Conservation (phyloP, 2,797 vertebrate species). For the Hemibagrus guttatus region DNA sequence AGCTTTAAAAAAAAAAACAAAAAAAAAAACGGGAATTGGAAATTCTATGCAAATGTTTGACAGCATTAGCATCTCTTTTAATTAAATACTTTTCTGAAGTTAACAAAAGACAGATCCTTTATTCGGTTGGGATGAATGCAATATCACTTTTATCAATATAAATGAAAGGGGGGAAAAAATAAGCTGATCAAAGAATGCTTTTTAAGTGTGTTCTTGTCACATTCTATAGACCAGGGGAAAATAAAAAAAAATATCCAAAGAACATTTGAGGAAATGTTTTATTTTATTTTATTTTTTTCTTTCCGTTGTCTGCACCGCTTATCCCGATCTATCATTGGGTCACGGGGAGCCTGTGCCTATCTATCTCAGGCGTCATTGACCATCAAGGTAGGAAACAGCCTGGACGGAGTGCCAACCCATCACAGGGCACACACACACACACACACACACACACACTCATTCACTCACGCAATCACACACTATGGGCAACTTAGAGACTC, state of each 20-base stretch:
- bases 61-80: slow-evolving; percentile 52
- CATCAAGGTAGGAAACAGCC: too few relatives aligned
- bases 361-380: too few relatives aligned
- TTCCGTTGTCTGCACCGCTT: too few relatives aligned
- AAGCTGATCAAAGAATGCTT: not conserved
- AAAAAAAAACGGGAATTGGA: slow-evolving; percentile 66
- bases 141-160: not conserved
- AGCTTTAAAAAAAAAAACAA: slow-evolving; percentile 59
- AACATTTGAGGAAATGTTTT: not conserved
- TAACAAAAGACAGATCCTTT: slow-evolving; percentile 6
- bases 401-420: too few relatives aligned
- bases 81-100: slow-evolving; percentile 38
- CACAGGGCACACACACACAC: too few relatives aligned
- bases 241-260: not conserved
- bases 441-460: too few relatives aligned
- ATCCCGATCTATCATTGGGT: too few relatives aligned
- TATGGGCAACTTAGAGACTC: too few relatives aligned
- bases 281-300: too few relatives aligned
- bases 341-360: too few relatives aligned
- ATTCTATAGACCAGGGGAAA: not conserved
- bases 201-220: not conserved
- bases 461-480: too few relatives aligned
- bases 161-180: not conserved
- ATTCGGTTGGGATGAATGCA: not conserved
- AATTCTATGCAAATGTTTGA: slow-evolving; percentile 75